Percentiles rank a stretch among this genome's conserved stretches.
phyloP scores from a whole-genome alignment of 2,888 invertebrate species.

The Temnothorax unifasciatus region DNA sequence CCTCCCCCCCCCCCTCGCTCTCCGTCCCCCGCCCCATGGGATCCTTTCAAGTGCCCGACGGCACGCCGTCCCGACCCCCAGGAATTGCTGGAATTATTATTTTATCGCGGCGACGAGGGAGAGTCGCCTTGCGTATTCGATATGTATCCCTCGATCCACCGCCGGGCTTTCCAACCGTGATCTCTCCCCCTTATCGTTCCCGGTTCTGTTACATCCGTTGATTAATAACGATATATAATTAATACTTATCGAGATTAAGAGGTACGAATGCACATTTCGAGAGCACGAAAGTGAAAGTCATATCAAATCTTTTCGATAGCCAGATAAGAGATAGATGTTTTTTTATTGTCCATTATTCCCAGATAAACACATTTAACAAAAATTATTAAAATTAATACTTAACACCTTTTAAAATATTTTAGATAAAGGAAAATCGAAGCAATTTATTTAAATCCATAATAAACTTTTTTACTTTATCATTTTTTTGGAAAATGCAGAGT shows the following conservation, averaged over 20 bases:
- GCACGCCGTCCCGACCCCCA: constrained; percentile 63
- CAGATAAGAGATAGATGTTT: neutral
- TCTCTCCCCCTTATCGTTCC: neutral
- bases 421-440: neutral
- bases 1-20: constrained; percentile 29
- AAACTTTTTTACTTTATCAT: neutral
- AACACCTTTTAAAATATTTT: neutral
- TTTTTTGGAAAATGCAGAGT: neutral
- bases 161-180: neutral
- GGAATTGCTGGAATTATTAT: constrained; percentile 80
- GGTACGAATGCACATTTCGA: neutral
- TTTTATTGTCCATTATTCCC: neutral
- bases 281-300: neutral
- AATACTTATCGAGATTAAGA: neutral
- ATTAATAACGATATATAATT: constrained; percentile 7
- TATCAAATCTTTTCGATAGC: neutral
- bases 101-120: constrained; percentile 66
- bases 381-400: neutral
- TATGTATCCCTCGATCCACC: neutral
- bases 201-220: neutral
- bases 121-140: constrained; percentile 9
- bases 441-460: constrained; percentile 1
- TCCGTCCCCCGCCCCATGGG: constrained; percentile 59
- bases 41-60: constrained; percentile 82
- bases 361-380: neutral